These are phyloP conservation scores for Achlya flavicornis DNA, from an alignment of 2,888 invertebrate genomes.

Conservation along the genomic window DNA sequence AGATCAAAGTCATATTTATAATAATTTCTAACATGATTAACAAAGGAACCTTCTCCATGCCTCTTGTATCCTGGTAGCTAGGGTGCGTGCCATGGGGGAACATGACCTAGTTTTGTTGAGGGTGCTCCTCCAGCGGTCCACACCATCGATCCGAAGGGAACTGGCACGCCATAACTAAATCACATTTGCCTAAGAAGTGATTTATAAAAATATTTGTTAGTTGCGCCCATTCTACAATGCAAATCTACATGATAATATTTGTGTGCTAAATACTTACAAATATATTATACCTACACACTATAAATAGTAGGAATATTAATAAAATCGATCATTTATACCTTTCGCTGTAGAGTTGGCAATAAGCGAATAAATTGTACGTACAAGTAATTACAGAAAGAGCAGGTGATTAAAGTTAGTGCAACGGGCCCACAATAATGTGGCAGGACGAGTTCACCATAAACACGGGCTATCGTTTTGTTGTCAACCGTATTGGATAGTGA, in stretches of 20 bases:
- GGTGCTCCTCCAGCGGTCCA: constrained; percentile 59
- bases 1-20: neutral
- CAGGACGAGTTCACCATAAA: constrained; percentile 28
- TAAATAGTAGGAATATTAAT: neutral
- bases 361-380: constrained; percentile 13
- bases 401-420: constrained; percentile 38
- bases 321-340: neutral
- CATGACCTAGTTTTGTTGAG: constrained; percentile 75
- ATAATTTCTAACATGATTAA: constrained; percentile 32
- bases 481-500: constrained; percentile 30
- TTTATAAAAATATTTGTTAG: neutral
- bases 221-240: neutral
- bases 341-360: constrained; percentile 2
- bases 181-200: constrained; percentile 10
- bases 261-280: too few relatives aligned
- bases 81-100: constrained; percentile 61
- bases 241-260: too few relatives aligned
- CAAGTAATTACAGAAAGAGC: constrained; percentile 34
- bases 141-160: constrained; percentile 74
- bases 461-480: constrained; percentile 12
- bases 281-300: neutral
- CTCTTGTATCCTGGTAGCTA: constrained; percentile 56
- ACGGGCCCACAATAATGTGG: constrained; percentile 32
- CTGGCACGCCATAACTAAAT: constrained; percentile 30
- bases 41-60: constrained; percentile 31